A percentile compares a stretch with the other conserved stretches of the same genome.
Conservation (phyloP, 35 echinoderm and acorn worm species). For the Diadema setosum region DNA sequence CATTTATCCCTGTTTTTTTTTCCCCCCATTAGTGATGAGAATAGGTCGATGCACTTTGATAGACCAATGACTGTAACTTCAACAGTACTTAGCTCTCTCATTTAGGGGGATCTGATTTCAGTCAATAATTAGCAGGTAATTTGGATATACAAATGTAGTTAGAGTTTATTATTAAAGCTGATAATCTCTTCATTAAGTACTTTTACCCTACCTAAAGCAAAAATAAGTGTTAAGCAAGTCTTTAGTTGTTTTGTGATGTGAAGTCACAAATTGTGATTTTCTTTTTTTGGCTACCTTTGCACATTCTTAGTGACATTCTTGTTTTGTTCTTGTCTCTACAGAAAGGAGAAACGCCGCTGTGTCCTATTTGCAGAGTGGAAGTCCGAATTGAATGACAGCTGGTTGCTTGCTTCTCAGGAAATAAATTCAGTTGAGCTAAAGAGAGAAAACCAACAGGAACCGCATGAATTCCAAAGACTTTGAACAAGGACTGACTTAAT, state of each 20-base stretch:
- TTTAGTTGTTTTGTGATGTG: neutral
- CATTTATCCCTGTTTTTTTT: too few relatives aligned
- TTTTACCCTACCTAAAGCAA: neutral
- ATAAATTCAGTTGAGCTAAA: too few relatives aligned
- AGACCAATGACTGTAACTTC: too few relatives aligned
- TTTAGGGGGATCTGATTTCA: too few relatives aligned
- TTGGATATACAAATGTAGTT: neutral
- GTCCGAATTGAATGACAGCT: neutral
- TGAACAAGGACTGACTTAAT: too few relatives aligned
- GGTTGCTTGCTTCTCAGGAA: too few relatives aligned
- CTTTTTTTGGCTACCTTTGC: neutral
- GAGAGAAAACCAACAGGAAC: too few relatives aligned
- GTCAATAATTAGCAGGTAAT: too few relatives aligned
- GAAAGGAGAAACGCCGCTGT: neutral
- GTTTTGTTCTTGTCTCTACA: neutral
- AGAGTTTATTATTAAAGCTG: neutral
- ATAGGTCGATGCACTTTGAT: too few relatives aligned
- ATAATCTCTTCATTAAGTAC: neutral
- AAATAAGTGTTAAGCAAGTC: neutral
- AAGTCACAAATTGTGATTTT: neutral
- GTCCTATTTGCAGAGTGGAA: constrained; percentile 9
- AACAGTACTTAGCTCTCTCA: too few relatives aligned
- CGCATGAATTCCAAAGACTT: too few relatives aligned
- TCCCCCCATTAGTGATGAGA: too few relatives aligned
- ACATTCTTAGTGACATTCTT: neutral